A percentile compares a stretch with the other conserved stretches of the same genome.
Conservation (phyloP, 2,113 vertebrate genomes). For the Irena cyanogastra region DNA sequence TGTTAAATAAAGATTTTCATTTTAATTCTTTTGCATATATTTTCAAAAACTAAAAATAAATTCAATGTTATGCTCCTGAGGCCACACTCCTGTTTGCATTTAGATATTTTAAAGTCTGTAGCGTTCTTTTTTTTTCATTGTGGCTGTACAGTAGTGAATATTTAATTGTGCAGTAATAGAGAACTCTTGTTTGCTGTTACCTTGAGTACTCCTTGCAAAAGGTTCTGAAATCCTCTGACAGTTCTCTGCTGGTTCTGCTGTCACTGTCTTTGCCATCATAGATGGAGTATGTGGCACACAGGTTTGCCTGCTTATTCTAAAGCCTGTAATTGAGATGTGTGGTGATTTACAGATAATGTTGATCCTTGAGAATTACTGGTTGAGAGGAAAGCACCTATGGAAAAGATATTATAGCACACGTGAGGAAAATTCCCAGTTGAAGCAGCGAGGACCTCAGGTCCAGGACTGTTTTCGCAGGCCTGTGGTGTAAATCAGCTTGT, state of each 20-base stretch:
- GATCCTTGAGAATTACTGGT: neutral
- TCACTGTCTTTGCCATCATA: neutral
- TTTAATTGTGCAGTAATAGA: neutral
- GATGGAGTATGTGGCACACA: neutral
- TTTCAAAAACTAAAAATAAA: neutral
- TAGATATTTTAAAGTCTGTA: neutral
- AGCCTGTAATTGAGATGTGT: fast-evolving
- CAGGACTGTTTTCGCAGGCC: neutral
- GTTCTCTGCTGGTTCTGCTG: neutral
- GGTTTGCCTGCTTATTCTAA: neutral
- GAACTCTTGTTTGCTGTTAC: neutral
- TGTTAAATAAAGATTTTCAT: neutral
- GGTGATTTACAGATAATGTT: neutral
- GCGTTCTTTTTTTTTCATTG: neutral
- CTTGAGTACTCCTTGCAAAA: neutral
- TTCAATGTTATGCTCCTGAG: neutral
- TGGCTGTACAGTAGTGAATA: neutral
- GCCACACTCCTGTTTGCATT: neutral
- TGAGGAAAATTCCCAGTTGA: neutral
- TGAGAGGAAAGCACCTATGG: neutral
- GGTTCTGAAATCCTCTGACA: neutral
- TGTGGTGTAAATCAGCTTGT: neutral
- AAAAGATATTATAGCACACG: fast-evolving
- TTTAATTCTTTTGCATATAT: neutral
- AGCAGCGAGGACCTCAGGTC: neutral